phyloP scores from a whole-genome alignment of 2,888 invertebrate genomes.

The Drosophila diplacantha region DNA sequence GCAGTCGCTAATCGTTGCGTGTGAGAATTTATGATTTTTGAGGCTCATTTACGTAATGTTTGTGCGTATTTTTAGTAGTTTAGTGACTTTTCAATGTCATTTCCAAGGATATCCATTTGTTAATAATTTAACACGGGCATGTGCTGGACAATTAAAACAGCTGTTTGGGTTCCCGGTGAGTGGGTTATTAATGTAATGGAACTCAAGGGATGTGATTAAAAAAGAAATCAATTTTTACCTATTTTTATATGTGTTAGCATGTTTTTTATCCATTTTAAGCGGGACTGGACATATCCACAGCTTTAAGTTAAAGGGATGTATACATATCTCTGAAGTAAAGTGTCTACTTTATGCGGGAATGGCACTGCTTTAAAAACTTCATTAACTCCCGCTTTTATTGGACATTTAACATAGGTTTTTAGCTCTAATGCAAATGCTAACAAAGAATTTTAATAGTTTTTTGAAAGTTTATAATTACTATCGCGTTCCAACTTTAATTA shows the following conservation, averaged over 20 bases:
- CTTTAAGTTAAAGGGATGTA: background rate
- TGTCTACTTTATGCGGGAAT: background rate
- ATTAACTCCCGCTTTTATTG: background rate
- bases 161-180: slow-evolving; percentile 39
- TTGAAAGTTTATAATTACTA: background rate
- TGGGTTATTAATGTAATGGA: background rate
- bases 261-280: background rate
- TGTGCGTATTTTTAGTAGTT: slow-evolving; percentile 27
- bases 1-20: slow-evolving; percentile 21
- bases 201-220: background rate
- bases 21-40: slow-evolving; percentile 48
- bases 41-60: slow-evolving; percentile 55
- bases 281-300: background rate
- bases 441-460: background rate
- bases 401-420: background rate
- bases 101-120: slow-evolving; percentile 43
- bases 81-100: slow-evolving; percentile 64
- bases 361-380: background rate
- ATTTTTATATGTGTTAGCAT: background rate
- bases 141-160: slow-evolving; percentile 21
- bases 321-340: background rate
- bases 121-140: slow-evolving; percentile 24
- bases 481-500: slow-evolving; percentile 3
- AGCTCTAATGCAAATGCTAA: background rate
- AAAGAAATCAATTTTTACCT: background rate